Percentiles rank a stretch among this genome's conserved stretches.
These are phyloP conservation scores for Leptopilina drosophilae DNA, from an alignment of 2,888 invertebrate species.

Conservation along the genomic window DNA sequence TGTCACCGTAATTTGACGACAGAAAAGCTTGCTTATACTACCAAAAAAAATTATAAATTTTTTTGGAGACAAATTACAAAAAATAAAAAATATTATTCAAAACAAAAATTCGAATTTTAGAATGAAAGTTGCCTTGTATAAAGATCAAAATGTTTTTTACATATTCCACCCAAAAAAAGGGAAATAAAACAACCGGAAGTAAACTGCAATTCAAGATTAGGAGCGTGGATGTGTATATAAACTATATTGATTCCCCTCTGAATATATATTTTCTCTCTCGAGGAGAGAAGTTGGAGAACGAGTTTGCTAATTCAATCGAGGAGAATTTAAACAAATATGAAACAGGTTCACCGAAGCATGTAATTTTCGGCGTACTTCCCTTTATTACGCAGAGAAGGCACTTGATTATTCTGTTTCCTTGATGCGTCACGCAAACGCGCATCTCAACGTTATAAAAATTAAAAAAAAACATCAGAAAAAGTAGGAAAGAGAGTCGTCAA, in stretches of 20 bases:
- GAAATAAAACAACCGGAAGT: background rate
- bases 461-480: slow-evolving; percentile 5
- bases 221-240: background rate
- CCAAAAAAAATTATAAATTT: too few species aligned
- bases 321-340: slow-evolving; percentile 37
- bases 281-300: slow-evolving; percentile 22
- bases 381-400: slow-evolving; percentile 32
- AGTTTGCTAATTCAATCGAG: slow-evolving; percentile 35
- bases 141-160: background rate
- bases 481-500: background rate
- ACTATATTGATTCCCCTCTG: background rate
- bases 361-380: slow-evolving; percentile 40
- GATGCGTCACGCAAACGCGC: slow-evolving; percentile 32
- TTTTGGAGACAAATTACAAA: too few species aligned
- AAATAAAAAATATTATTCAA: too few species aligned
- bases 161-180: background rate
- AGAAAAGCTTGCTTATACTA: too few species aligned
- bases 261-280: background rate
- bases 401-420: slow-evolving; percentile 34
- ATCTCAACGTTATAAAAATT: background rate
- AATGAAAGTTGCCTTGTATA: background rate
- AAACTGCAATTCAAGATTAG: background rate
- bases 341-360: slow-evolving; percentile 32
- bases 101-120: background rate
- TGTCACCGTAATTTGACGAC: too few species aligned